Evolutionary conservation across 2,113 vertebrate species (phyloP), one percentile per base, ranked within the genome.

Genomic region (Mesembrinibis cayennensis): DNA sequence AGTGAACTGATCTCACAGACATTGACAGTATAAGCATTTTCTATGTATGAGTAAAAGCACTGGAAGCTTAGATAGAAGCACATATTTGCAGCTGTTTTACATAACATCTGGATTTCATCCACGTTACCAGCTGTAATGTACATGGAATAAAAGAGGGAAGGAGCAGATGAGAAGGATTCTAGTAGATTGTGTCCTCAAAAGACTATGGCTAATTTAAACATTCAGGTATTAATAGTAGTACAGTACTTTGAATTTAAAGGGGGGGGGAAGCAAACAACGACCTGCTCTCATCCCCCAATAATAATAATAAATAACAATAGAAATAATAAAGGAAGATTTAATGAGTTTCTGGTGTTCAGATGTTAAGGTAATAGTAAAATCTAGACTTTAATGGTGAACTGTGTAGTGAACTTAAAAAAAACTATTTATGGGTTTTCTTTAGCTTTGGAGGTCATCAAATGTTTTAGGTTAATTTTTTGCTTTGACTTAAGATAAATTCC

Each of bases 41-140:
- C 89, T 93, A 22, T 71, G 29, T 70, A n/a, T 90, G n/a, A 89
- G 76, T 86, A 87, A 87, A 95, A 95, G 85, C 67, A 81, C 27
- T 95, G 74, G 30, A 95, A 84, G 70, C 89, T 94, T 89, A 90
- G 82, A 73, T 84, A 77, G 71, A 81, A 88, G 55, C 67, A 52
- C 58, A 62, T 92, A 95, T 93, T 95, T 97, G 91, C 95, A 96
- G 96, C 94, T 97, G 94, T 58, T 97, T 95, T 95, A 94, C 90
- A 78, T 91, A 92, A 96, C 96, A 96, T 97, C 96, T 97, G 96
- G 96, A 92, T 95, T 94, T 80, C 45, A 95, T 97, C 77, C 87
- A 93, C 6, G 0, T 88, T 93, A 76, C 86, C 95, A 97, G 82
- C 93, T 98, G 96, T 94, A 94, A 88, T 55, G 87, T 96, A 95